These are phyloP conservation scores for Cherax quadricarinatus DNA, from an alignment of 1,140 invertebrate genomes.

Conservation along the genomic window DNA sequence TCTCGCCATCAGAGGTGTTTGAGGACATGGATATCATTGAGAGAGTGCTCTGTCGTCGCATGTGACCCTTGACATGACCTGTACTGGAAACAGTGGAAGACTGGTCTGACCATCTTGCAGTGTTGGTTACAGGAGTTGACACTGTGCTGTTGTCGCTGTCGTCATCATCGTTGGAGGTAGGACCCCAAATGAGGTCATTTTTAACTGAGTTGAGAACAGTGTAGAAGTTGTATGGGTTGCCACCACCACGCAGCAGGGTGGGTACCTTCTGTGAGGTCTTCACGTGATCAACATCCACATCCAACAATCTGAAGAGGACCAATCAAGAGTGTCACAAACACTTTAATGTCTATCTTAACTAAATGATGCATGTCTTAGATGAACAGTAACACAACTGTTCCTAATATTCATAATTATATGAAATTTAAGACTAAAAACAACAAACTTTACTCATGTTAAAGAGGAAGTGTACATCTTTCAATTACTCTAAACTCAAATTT, in stretches of 20 bases:
- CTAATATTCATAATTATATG: too few species aligned
- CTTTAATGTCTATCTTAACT: too few species aligned
- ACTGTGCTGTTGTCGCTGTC: conserved; percentile 4
- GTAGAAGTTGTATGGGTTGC: conserved; percentile 60
- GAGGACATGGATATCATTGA: conserved; percentile 54
- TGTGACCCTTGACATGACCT: conserved; percentile 37
- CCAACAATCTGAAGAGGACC: conserved; percentile 33
- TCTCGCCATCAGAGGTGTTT: conserved; percentile 52
- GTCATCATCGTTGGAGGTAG: conserved; percentile 57
- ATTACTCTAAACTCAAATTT: too few species aligned
- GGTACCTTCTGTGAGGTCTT: conserved; percentile 27
- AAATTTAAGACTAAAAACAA: too few species aligned
- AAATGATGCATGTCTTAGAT: too few species aligned
- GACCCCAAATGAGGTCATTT: conserved; percentile 62
- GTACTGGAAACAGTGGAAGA: neutral
- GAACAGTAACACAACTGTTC: too few species aligned
- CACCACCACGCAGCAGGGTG: conserved; percentile 28
- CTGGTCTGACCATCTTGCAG: conserved; percentile 42
- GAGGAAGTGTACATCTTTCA: too few species aligned
- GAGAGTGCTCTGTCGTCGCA: conserved; percentile 55
- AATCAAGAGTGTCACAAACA: too few species aligned
- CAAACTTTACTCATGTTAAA: too few species aligned
- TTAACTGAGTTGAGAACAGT: conserved; percentile 60
- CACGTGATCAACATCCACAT: conserved; percentile 24
- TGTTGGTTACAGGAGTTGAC: conserved; percentile 21